Evolutionary conservation across 2,797 vertebrate genomes (phyloP).

Genomic region (Rallus crepitans): DNA sequence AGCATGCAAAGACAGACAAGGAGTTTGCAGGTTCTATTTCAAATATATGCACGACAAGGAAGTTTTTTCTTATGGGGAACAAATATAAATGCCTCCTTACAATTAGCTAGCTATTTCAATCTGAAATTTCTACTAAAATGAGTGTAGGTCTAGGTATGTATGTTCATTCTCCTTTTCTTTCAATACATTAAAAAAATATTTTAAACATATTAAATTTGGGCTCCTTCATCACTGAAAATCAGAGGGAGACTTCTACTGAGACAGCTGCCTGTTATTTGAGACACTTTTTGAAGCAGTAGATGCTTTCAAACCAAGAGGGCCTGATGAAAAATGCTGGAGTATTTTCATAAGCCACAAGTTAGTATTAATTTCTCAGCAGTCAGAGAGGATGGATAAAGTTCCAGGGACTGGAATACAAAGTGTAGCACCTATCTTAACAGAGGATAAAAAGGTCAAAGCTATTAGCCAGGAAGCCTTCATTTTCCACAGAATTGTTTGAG

Average conservation of each 20-base stretch:
- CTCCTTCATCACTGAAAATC: not conserved
- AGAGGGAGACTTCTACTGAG: not conserved
- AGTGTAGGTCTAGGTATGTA: not conserved
- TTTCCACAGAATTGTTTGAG: not conserved
- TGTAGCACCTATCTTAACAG: not conserved
- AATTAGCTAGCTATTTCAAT: not conserved
- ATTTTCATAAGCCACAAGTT: slow-evolving; percentile 18
- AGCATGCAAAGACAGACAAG: not conserved
- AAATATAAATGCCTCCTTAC: not conserved
- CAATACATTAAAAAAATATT: not conserved
- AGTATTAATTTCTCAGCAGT: not conserved
- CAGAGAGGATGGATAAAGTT: slow-evolving; percentile 1
- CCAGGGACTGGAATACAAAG: not conserved
- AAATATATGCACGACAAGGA: not conserved
- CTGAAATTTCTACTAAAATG: not conserved
- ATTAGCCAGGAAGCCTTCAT: not conserved
- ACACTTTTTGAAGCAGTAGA: not conserved
- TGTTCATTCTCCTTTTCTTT: not conserved
- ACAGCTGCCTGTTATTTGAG: not conserved
- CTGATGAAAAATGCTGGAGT: not conserved
- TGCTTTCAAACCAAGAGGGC: not conserved
- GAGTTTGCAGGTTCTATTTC: not conserved
- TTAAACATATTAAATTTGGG: not conserved
- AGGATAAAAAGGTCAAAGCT: slow-evolving; percentile 4
- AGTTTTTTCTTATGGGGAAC: not conserved